Evolutionary conservation across 2,113 vertebrate species (phyloP).

Genomic region (Alligator sinensis): DNA sequence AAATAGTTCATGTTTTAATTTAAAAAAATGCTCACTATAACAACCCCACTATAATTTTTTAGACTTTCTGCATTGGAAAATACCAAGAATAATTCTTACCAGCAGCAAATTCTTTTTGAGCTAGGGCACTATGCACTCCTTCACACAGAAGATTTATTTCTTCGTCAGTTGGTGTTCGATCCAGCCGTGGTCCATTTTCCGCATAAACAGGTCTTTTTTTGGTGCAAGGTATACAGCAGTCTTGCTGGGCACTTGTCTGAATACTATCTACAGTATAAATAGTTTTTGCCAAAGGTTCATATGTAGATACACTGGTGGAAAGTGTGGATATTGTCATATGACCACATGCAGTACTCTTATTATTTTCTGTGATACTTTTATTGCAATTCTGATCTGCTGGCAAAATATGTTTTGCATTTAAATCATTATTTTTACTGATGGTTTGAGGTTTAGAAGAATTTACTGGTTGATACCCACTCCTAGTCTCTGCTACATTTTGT

Average conservation of each 20-base stretch:
- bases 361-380: slow-evolving; percentile 48
- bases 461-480: slow-evolving; percentile 28
- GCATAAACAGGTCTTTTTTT: slow-evolving; percentile 54
- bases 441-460: slow-evolving; percentile 51
- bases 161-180: slow-evolving; percentile 83
- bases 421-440: not conserved
- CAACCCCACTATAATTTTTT: not conserved
- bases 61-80: not conserved
- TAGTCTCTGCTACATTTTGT: slow-evolving; percentile 21
- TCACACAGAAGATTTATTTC: slow-evolving; percentile 84
- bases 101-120: slow-evolving; percentile 70
- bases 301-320: slow-evolving; percentile 31
- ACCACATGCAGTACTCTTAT: slow-evolving; percentile 17
- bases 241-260: slow-evolving; percentile 46
- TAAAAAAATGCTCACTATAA: not conserved
- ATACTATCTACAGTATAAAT: slow-evolving; percentile 33
- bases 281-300: slow-evolving; percentile 65
- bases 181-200: slow-evolving; percentile 76
- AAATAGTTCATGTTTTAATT: slow-evolving; percentile 23
- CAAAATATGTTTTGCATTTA: slow-evolving; percentile 42
- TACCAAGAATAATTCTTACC: slow-evolving; percentile 67
- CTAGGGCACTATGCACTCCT: slow-evolving; percentile 69
- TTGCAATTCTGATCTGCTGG: slow-evolving; percentile 46
- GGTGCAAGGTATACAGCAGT: slow-evolving; percentile 25
- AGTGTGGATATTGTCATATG: slow-evolving; percentile 58